These are phyloP conservation scores for Philereme transversata DNA, from an alignment of 2,888 invertebrate genomes.

Conservation along the genomic window DNA sequence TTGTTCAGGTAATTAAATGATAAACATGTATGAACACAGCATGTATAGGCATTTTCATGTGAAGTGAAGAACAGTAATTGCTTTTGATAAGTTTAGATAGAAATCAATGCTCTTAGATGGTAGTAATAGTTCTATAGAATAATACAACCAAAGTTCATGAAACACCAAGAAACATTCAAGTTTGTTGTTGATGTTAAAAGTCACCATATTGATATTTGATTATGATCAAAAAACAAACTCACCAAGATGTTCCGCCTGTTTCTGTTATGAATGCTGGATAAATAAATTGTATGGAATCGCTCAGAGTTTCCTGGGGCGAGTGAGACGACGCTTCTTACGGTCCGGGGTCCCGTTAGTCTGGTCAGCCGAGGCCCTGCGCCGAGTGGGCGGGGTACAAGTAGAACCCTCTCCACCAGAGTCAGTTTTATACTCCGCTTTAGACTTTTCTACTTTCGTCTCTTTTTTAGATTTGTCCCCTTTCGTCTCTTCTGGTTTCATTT, in stretches of 20 bases:
- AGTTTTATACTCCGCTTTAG: conserved; percentile 42
- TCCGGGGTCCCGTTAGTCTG: conserved; percentile 64
- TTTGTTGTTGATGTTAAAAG: background rate
- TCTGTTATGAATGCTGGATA: background rate
- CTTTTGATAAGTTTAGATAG: conserved; percentile 21
- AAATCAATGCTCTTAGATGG: conserved; percentile 13
- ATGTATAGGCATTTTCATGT: background rate
- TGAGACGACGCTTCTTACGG: conserved; percentile 78
- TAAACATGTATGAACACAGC: background rate
- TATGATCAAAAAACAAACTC: conserved; percentile 13
- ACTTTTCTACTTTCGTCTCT: conserved; percentile 30
- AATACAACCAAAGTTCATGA: too few relatives aligned
- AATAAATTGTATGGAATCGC: background rate
- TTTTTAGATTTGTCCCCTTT: conserved; percentile 13
- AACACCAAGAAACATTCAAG: too few relatives aligned
- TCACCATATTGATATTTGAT: conserved; percentile 3
- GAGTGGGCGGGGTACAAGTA: conserved; percentile 56
- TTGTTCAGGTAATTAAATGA: conserved; percentile 5
- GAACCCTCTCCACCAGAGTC: conserved; percentile 46
- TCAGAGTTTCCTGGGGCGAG: conserved; percentile 76
- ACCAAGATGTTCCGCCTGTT: conserved; percentile 10
- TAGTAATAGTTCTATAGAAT: too few relatives aligned
- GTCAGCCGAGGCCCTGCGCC: conserved; percentile 71
- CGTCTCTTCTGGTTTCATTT: conserved; percentile 29
- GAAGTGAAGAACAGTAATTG: background rate